Evolutionary conservation across 1,140 invertebrate genomes (phyloP), one percentile per base, ranked within the genome.

Genomic region (Teleogryllus occipitalis): DNA sequence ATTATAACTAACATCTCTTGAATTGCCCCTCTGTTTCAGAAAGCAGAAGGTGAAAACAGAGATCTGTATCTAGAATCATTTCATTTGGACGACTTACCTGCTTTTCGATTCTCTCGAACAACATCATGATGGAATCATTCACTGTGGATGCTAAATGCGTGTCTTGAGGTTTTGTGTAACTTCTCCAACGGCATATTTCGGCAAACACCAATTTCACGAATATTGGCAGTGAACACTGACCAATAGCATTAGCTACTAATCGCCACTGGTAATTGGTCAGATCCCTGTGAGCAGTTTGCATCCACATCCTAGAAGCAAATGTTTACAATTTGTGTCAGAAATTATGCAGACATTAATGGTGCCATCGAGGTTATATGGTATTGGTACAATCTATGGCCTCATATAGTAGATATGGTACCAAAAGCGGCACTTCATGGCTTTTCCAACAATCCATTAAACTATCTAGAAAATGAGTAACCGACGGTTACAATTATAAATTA

Each of bases 131-230:
- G 18, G 95, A 97, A 84, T 99, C 97, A 93, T 98, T 98, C 0
- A 99, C 97, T 8, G 95, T 98, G 47, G 94, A 95, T 0, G 97
- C 96, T 65, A 99, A 87, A 83, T 95, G 92, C 0, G 96, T 98
- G 82, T 97, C 96, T 81, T 95, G 93, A 0, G 95, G 94, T 85
- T 95, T 95, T 0, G 96, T 98, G 85, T 99, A 99, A 80, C 97
- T 98, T 76, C 97, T 91, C 98, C 98, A 99, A 79, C 96, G 88
- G 84, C 96, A 97, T 14, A 98, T 96, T 87, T 99, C 97, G 12
- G 96, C 96, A 87, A 97, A 97, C 0, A 99, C 96, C 22, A 99
- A 87, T 87, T 99, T 99, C 0, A 99, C 96, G 84, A 98, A 99
- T 65, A 99, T 97, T 0, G 98, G 98, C 75, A 99, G 87, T 7